Percentiles rank a stretch among this genome's conserved stretches.
Conservation (phyloP, 2,113 vertebrate species). For the Naja naja region DNA sequence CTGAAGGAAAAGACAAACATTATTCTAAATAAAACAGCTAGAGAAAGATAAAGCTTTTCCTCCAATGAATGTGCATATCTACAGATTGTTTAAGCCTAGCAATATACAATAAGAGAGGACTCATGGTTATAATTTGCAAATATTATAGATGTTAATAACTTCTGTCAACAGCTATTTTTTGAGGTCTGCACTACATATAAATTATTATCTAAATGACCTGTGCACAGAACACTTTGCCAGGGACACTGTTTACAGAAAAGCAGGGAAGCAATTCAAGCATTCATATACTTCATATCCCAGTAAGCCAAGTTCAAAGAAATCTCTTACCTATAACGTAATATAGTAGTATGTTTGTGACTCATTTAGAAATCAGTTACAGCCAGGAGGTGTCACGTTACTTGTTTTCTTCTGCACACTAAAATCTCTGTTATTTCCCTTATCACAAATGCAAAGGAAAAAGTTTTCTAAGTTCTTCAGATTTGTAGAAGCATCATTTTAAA, state of each 20-base stretch:
- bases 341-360: not conserved
- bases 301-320: not conserved
- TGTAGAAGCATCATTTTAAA: not conserved
- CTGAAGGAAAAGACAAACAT: constrained; percentile 43
- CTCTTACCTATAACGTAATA: not conserved
- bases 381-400: not conserved
- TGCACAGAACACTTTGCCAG: not conserved
- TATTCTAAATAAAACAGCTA: constrained; percentile 33
- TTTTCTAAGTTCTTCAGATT: not conserved
- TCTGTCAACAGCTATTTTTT: not conserved
- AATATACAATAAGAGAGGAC: not conserved
- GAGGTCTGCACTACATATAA: not conserved
- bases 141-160: not conserved
- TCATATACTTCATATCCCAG: not conserved
- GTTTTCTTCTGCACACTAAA: not conserved
- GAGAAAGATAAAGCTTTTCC: constrained; percentile 10
- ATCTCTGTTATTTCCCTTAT: not conserved
- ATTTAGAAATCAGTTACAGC: not conserved
- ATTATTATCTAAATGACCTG: not conserved
- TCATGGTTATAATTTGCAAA: not conserved
- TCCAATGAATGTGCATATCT: not conserved
- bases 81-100: not conserved
- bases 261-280: not conserved
- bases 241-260: not conserved
- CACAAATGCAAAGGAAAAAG: not conserved